phyloP scores from a whole-genome alignment of 2,888 invertebrate genomes.

The Aleiodes leptofemur region DNA sequence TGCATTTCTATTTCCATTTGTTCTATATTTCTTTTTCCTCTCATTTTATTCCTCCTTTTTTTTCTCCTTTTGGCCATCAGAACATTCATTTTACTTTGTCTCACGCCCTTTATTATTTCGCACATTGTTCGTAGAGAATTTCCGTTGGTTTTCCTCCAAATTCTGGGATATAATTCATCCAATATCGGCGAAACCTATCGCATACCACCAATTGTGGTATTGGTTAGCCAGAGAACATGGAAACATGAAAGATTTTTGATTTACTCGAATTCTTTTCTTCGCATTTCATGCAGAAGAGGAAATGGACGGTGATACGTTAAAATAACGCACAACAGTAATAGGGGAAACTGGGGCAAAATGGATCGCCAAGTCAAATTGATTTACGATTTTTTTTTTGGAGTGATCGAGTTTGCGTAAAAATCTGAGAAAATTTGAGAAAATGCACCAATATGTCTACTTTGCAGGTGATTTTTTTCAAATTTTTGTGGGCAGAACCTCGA shows the following conservation, averaged over 20 bases:
- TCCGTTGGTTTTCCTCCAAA: constrained; percentile 20
- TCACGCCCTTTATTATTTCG: constrained; percentile 32
- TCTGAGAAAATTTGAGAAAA: no score
- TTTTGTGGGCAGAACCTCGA: no score
- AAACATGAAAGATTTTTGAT: constrained; percentile 30
- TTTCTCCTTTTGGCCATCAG: neutral
- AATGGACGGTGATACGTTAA: neutral
- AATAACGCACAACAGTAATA: no score
- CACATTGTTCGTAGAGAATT: neutral
- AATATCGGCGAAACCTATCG: constrained; percentile 4
- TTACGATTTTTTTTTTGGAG: no score
- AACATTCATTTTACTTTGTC: constrained; percentile 25
- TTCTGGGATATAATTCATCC: constrained; percentile 24
- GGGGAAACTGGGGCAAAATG: no score
- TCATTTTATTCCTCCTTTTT: neutral
- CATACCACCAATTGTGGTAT: constrained; percentile 32
- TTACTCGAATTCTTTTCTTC: constrained; percentile 13
- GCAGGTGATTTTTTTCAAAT: no score
- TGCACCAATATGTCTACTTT: no score
- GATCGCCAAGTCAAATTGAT: no score
- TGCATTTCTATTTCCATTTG: constrained; percentile 42
- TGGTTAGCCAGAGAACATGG: constrained; percentile 5
- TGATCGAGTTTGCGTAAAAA: no score
- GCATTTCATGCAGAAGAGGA: neutral
- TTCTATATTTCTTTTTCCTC: constrained; percentile 41